phyloP scores from a whole-genome alignment of 1,140 invertebrate species.

The Caenorhabditis briggsae region DNA sequence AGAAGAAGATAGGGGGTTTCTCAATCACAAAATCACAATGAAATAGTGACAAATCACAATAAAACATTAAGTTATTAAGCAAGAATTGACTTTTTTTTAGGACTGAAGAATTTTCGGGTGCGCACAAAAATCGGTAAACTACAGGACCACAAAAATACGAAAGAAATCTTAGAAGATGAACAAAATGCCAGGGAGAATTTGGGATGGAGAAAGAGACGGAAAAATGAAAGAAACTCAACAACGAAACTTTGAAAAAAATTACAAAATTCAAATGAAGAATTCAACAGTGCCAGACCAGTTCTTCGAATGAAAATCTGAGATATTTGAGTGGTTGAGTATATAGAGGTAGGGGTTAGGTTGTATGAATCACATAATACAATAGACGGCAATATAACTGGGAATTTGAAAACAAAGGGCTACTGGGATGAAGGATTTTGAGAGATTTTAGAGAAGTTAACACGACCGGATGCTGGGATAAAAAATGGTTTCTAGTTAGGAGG shows the following conservation, averaged over 20 bases:
- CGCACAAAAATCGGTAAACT: constrained; percentile 37
- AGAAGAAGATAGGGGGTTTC: background rate
- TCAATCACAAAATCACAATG: constrained; percentile 50
- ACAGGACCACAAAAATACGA: constrained; percentile 28
- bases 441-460: background rate
- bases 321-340: background rate
- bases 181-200: constrained; percentile 39
- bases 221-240: background rate
- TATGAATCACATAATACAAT: constrained; percentile 38
- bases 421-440: background rate
- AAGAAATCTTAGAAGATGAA: constrained; percentile 17
- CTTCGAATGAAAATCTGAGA: constrained; percentile 41
- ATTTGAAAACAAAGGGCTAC: background rate
- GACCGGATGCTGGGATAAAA: constrained; percentile 34
- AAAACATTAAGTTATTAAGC: constrained; percentile 12
- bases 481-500: constrained; percentile 14
- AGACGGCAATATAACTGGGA: background rate
- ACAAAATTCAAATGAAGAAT: constrained; percentile 5
- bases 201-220: background rate
- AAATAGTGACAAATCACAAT: constrained; percentile 37
- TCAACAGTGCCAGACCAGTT: constrained; percentile 43
- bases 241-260: background rate
- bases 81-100: constrained; percentile 21
- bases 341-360: constrained; percentile 36
- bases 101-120: background rate